Conservation (phyloP, 1,140 invertebrate genomes). For the Drosophila biarmipes region DNA sequence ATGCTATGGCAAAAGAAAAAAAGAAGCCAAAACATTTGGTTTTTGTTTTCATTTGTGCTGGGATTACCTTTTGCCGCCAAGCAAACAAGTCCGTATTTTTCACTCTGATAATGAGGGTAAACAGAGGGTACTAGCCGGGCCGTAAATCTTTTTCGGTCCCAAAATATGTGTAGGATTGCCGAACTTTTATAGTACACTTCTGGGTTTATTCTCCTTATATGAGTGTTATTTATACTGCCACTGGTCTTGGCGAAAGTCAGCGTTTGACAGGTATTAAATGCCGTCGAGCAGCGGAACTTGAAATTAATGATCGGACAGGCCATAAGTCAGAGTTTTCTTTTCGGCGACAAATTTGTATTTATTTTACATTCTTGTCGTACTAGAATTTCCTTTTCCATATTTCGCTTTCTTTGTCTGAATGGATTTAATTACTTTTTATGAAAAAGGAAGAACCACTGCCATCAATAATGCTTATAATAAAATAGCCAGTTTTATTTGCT, state of each 20-base stretch:
- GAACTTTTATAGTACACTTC: neutral
- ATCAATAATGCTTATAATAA: neutral
- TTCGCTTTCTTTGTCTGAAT: neutral
- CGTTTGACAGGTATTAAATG: constrained; percentile 8
- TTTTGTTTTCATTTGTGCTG: constrained; percentile 16
- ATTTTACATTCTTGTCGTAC: constrained; percentile 5
- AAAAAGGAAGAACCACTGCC: neutral
- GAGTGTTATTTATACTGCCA: constrained; percentile 5
- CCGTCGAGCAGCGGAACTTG: constrained; percentile 1
- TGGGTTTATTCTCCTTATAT: neutral
- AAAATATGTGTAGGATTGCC: neutral
- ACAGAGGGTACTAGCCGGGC: neutral
- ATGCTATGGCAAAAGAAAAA: constrained; percentile 33
- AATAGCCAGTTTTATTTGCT: neutral
- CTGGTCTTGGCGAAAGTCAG: neutral
- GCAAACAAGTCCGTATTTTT: constrained; percentile 24
- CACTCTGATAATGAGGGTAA: constrained; percentile 7
- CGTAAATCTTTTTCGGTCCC: neutral
- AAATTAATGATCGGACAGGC: constrained; percentile 22
- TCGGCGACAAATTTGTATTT: constrained; percentile 18
- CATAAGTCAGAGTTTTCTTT: constrained; percentile 17
- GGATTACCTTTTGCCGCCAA: constrained; percentile 18
- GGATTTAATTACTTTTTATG: neutral
- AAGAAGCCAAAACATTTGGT: constrained; percentile 5
- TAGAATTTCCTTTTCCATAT: neutral